These are phyloP conservation scores for Ivindomyrus marchei DNA, from an alignment of 2,113 vertebrate species.

Conservation along the genomic window DNA sequence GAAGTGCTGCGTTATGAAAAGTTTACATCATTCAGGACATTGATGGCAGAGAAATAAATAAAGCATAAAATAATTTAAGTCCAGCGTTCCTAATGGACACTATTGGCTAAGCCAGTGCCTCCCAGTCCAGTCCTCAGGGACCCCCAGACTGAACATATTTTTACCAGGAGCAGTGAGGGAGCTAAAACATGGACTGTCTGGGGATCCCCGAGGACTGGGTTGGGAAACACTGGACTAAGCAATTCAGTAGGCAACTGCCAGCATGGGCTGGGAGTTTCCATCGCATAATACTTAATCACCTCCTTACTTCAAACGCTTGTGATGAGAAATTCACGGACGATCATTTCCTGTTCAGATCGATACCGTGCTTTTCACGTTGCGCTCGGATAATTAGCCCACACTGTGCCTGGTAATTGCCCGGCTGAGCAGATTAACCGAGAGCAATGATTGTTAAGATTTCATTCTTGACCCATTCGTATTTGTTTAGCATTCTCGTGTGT, in stretches of 20 bases:
- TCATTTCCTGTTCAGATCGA: conserved; percentile 5
- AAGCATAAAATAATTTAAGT: background rate
- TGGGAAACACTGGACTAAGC: background rate
- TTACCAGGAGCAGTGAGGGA: background rate
- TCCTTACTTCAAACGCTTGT: background rate
- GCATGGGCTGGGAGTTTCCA: background rate
- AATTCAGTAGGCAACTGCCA: background rate
- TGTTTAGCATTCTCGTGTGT: background rate
- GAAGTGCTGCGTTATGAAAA: background rate
- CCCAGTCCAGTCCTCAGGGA: background rate
- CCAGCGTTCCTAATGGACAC: background rate
- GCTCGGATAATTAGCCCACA: background rate
- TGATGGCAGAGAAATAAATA: background rate
- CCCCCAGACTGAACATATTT: background rate
- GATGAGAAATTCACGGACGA: background rate
- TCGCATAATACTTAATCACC: too few species aligned
- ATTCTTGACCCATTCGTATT: background rate
- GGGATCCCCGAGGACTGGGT: background rate
- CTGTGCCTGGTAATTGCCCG: background rate
- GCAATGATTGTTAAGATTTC: background rate
- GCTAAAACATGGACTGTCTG: background rate
- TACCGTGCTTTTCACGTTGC: background rate
- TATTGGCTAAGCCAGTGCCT: background rate
- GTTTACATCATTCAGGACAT: background rate
- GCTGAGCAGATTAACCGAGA: background rate